Conservation (phyloP, 2,888 invertebrate genomes). For the Coecobrya sp. region DNA sequence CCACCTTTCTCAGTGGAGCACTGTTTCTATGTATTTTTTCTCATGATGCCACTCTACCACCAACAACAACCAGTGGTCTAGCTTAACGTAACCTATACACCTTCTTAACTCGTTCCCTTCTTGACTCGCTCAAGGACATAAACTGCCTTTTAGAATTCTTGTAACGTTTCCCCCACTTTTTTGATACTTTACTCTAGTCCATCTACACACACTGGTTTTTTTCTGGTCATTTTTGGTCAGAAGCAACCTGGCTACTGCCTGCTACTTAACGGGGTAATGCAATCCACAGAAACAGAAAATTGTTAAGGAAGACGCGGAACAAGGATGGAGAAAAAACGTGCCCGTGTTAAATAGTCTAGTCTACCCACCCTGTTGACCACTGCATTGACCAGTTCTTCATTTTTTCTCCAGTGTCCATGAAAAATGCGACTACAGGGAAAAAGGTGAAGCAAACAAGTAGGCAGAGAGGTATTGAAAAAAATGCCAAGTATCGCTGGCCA, state of each 20-base stretch:
- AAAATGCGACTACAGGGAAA: background rate
- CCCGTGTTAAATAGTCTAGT: background rate
- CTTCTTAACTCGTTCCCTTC: constrained; percentile 47
- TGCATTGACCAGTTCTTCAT: background rate
- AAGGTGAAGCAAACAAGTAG: constrained; percentile 15
- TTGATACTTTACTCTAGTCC: constrained; percentile 68
- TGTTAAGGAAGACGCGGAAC: constrained; percentile 9
- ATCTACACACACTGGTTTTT: background rate
- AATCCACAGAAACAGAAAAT: constrained; percentile 20
- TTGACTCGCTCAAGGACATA: constrained; percentile 66
- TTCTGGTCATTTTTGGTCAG: no score
- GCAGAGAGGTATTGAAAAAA: background rate
- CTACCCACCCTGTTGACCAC: background rate
- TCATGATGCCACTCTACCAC: constrained; percentile 26
- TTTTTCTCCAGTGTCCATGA: background rate
- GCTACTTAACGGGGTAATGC: background rate
- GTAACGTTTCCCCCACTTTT: constrained; percentile 64
- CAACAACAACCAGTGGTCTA: background rate
- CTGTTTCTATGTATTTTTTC: background rate
- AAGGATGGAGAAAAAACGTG: background rate
- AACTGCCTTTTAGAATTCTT: constrained; percentile 72
- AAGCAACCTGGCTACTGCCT: no score
- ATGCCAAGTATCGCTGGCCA: no score
- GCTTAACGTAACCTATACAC: constrained; percentile 1
- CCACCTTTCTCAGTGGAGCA: background rate